Conservation (phyloP, 2,113 vertebrate species). For the Nibea albiflora region DNA sequence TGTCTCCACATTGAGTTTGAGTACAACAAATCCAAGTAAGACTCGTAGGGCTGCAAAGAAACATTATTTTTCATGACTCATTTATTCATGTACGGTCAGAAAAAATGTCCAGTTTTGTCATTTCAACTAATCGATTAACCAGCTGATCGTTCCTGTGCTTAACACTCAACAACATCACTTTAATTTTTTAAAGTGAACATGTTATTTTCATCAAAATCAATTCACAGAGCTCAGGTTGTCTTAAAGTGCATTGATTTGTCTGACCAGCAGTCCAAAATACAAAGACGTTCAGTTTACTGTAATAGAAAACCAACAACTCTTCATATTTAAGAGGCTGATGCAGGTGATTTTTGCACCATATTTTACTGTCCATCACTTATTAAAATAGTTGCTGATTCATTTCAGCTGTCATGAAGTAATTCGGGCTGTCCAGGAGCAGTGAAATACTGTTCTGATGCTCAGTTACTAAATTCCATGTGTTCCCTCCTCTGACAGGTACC, state of each 20-base stretch:
- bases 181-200: too few relatives aligned
- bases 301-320: not conserved
- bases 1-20: slow-evolving; percentile 99
- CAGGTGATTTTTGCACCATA: not conserved
- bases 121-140: too few relatives aligned
- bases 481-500: slow-evolving; percentile 86
- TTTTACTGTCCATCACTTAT: not conserved
- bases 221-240: too few relatives aligned
- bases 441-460: too few relatives aligned
- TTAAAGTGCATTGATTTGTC: too few relatives aligned
- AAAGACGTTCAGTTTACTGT: not conserved
- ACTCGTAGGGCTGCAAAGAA: not conserved
- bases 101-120: not conserved
- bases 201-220: too few relatives aligned
- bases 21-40: slow-evolving; percentile 99
- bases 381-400: not conserved
- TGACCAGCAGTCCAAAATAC: not conserved
- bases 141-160: too few relatives aligned
- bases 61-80: not conserved
- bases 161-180: too few relatives aligned
- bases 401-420: not conserved
- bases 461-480: not conserved
- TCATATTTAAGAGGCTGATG: not conserved
- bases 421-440: not conserved
- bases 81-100: not conserved